phyloP scores from a whole-genome alignment of 1,140 invertebrate species.

The Zaprionus inermis region DNA sequence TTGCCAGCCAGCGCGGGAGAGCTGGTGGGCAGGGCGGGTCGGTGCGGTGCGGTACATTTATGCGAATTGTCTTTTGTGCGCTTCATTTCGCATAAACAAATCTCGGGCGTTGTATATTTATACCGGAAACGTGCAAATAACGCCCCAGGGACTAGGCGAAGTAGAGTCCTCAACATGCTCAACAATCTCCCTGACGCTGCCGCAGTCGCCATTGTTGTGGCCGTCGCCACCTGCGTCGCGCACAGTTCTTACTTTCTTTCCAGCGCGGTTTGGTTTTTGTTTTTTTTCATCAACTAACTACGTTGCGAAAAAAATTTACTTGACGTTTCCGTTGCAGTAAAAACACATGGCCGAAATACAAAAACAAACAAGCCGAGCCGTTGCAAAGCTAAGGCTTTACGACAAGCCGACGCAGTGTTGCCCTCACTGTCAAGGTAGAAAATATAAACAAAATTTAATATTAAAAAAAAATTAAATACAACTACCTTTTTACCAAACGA shows the following conservation, averaged over 20 bases:
- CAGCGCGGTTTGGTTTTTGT: constrained; percentile 23
- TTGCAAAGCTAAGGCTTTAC: constrained; percentile 17
- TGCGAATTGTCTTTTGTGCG: constrained; percentile 80
- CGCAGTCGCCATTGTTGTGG: constrained; percentile 66
- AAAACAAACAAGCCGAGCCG: constrained; percentile 51
- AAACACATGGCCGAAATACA: constrained; percentile 79
- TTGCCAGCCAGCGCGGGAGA: background rate
- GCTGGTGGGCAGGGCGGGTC: background rate
- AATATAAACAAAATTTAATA: background rate
- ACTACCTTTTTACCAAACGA: too few relatives aligned
- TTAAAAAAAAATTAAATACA: too few relatives aligned
- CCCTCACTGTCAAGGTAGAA: constrained; percentile 5
- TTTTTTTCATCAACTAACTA: constrained; percentile 76
- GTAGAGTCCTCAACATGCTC: constrained; percentile 54
- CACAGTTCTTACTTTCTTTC: constrained; percentile 36
- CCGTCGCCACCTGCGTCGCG: constrained; percentile 66
- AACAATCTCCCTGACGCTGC: constrained; percentile 25
- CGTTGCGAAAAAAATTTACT: constrained; percentile 75
- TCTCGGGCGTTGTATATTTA: constrained; percentile 79
- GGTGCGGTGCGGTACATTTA: constrained; percentile 58
- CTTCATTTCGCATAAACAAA: constrained; percentile 82
- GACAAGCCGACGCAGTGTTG: constrained; percentile 22
- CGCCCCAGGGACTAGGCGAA: constrained; percentile 77
- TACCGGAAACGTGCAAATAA: constrained; percentile 82
- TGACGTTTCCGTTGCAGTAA: constrained; percentile 80